Conservation (phyloP, 1,140 invertebrate genomes). For the Nylanderia fulva region DNA sequence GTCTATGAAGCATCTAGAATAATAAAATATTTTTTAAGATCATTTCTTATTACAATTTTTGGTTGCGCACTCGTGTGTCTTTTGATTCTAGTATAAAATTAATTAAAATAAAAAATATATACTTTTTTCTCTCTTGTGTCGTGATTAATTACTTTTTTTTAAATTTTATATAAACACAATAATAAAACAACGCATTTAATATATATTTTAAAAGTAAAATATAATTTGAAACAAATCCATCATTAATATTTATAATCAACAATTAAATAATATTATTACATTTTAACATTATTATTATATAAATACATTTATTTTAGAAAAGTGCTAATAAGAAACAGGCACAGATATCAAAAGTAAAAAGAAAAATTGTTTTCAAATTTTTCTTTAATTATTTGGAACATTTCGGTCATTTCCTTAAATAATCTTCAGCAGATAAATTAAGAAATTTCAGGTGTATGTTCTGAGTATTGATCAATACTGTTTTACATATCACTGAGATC, state of each 20-base stretch:
- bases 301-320: no score
- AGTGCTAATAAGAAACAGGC: no score
- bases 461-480: no score
- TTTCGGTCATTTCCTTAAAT: no score
- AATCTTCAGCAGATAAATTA: no score
- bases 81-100: constrained; percentile 4
- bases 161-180: neutral
- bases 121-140: neutral
- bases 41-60: neutral
- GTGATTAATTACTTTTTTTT: constrained; percentile 7
- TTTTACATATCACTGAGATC: no score
- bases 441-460: no score
- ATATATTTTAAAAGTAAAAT: constrained; percentile 3
- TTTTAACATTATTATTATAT: no score
- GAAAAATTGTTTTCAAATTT: no score
- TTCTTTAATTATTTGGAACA: no score
- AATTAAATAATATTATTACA: no score
- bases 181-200: neutral
- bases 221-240: neutral
- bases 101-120: neutral
- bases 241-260: neutral
- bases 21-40: constrained; percentile 65
- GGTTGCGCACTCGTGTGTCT: neutral
- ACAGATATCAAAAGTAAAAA: no score
- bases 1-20: constrained; percentile 88